A percentile compares a stretch with the other conserved stretches of the same genome.
phyloP scores from a whole-genome alignment of 1,140 invertebrate genomes.

The Callitettix versicolor region DNA sequence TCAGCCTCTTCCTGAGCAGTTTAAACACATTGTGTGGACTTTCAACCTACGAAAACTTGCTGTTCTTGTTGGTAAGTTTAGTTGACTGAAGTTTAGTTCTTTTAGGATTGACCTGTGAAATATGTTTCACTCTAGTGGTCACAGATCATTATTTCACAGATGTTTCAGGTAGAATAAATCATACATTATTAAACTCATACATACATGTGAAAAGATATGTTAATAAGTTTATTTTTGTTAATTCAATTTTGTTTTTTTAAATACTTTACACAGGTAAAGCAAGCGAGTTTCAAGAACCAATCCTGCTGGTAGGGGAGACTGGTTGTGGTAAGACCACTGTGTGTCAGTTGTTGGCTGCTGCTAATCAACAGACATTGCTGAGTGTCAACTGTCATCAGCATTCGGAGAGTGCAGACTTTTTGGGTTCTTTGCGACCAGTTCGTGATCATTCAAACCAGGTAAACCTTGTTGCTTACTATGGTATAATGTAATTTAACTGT shows the following conservation, averaged over 20 bases:
- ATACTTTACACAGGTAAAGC: conserved; percentile 47
- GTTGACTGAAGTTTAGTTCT: neutral
- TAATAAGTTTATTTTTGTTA: too few relatives aligned
- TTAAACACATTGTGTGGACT: conserved; percentile 88
- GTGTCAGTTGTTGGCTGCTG: conserved; percentile 73
- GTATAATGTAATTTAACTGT: too few relatives aligned
- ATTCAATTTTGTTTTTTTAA: neutral
- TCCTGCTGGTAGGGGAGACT: conserved; percentile 93
- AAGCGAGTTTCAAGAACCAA: conserved; percentile 84
- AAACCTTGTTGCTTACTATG: neutral
- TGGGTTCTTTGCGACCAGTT: conserved; percentile 89
- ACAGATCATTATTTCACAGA: too few relatives aligned
- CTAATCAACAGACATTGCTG: conserved; percentile 53
- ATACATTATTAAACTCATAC: too few relatives aligned
- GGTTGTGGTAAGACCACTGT: conserved; percentile 98
- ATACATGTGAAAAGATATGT: too few relatives aligned
- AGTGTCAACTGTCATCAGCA: conserved; percentile 97
- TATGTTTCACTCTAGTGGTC: too few relatives aligned
- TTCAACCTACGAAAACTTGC: conserved; percentile 81
- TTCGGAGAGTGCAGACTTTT: conserved; percentile 94
- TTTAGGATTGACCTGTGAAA: too few relatives aligned
- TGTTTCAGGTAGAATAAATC: too few relatives aligned
- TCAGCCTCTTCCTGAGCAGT: conserved; percentile 33
- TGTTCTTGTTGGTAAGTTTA: conserved; percentile 60
- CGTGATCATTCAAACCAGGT: conserved; percentile 44